phyloP scores from a whole-genome alignment of 1,140 invertebrate species.

The Lycorma delicatula region DNA sequence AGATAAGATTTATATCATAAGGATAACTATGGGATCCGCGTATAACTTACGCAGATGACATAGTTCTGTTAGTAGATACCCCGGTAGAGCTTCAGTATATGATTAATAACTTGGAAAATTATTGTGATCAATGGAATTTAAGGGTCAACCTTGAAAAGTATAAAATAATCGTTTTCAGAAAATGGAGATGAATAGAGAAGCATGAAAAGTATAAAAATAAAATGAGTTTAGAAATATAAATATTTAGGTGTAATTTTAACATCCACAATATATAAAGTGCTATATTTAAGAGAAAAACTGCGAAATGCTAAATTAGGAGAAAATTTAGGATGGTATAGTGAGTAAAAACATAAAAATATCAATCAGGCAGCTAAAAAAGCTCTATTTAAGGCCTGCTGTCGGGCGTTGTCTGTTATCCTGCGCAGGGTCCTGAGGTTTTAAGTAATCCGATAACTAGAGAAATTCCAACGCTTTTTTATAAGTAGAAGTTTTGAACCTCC shows the following conservation, averaged over 20 bases:
- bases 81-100: slow-evolving; percentile 12
- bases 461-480: slow-evolving; percentile 2
- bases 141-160: slow-evolving; percentile 24
- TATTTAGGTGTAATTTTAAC: slow-evolving; percentile 16
- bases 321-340: background rate
- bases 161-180: slow-evolving; percentile 24
- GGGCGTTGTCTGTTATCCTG: background rate
- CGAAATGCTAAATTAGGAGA: background rate
- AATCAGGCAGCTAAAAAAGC: background rate
- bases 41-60: slow-evolving; percentile 17
- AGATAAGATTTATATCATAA: background rate
- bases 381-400: background rate
- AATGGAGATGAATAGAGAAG: slow-evolving; percentile 12
- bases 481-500: background rate
- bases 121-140: slow-evolving; percentile 15
- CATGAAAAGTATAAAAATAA: slow-evolving; percentile 4
- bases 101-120: slow-evolving; percentile 17
- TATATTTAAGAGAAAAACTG: background rate
- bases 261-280: background rate
- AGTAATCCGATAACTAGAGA: background rate
- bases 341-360: background rate
- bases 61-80: background rate
- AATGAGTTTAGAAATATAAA: slow-evolving; percentile 9
- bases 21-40: background rate
- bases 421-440: background rate